These are phyloP conservation scores for Dascillus cervinus DNA, from an alignment of 2,888 invertebrate species.

Conservation along the genomic window DNA sequence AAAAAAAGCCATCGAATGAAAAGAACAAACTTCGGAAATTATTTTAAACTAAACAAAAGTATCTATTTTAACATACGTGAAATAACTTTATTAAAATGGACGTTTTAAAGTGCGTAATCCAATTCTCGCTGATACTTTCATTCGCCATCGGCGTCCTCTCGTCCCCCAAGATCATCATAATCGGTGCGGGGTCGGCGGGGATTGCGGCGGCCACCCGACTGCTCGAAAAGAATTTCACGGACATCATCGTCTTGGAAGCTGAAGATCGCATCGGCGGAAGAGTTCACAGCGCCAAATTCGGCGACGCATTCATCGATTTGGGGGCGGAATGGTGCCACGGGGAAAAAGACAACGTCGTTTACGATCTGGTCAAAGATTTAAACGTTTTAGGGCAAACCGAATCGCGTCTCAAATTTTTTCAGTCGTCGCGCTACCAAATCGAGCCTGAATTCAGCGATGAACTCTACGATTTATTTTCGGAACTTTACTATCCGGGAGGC, in stretches of 20 bases:
- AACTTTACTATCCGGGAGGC: constrained; percentile 11
- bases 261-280: constrained; percentile 32
- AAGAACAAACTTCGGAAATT: too few relatives aligned
- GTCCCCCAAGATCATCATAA: too few relatives aligned
- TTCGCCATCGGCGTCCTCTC: too few relatives aligned
- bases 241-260: constrained; percentile 41
- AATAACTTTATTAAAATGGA: too few relatives aligned
- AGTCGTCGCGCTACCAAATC: constrained; percentile 7
- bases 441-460: constrained; percentile 5
- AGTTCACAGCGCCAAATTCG: constrained; percentile 22
- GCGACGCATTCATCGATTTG: constrained; percentile 24
- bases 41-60: too few relatives aligned
- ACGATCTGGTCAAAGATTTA: constrained; percentile 26
- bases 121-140: too few relatives aligned
- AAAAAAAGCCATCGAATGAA: too few relatives aligned
- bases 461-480: constrained; percentile 9
- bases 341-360: constrained; percentile 30
- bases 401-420: neutral
- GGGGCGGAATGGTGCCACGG: constrained; percentile 36
- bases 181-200: constrained; percentile 31
- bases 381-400: neutral
- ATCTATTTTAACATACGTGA: too few relatives aligned
- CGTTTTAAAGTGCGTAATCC: too few relatives aligned
- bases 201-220: constrained; percentile 47
- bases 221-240: constrained; percentile 39